Evolutionary conservation across 2,888 invertebrate genomes (phyloP), one percentile per base, ranked within the genome.

Genomic region (Coenonympha arcania): DNA sequence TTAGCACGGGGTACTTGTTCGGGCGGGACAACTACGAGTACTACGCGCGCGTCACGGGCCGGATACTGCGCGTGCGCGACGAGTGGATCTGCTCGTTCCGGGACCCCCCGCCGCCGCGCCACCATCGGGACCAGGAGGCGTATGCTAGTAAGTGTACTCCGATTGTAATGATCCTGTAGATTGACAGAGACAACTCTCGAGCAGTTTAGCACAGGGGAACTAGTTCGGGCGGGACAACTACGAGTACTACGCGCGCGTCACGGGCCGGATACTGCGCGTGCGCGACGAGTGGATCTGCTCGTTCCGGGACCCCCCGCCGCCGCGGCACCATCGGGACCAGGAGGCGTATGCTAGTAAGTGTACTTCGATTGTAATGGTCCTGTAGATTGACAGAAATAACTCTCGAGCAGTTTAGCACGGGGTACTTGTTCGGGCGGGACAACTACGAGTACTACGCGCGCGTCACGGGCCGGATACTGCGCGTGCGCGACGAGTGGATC

Each of bases 271-370:
- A 60, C 87, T 97, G 58, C 92, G 95, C 66, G 95, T 97, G 44
- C 95, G 95, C 82, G 95, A 96, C 76, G 95, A 96, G 81, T 96
- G 96, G 95, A 95, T 96, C 67, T 96, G 96, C 82, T 95, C 95
- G 63, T 96, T 96, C 81, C 90, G 94, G 58, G 95, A 95, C 81
- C 95, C 95, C 39, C 94, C 95, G 44, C 90, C 90, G 59, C 90
- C 90, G 34, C 54, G 83, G 8, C 89, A 89, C 55, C 88, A 88
- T 63, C 79, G 89, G 52, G 90, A 90, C 52, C 91, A 91, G 71
- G 90, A 90, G 64, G 88, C 90, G 57, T 91, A 90, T 74, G 89
- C 91, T 62, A 88, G 91, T 89, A 76, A 88, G 88, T 43, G n/a
- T n/a, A n/a, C n/a, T n/a, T n/a, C n/a, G n/a, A n/a, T n/a, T n/a